Evolutionary conservation across 1,140 invertebrate species (phyloP), one percentile per base, ranked within the genome.

Genomic region (Cydia splendana): DNA sequence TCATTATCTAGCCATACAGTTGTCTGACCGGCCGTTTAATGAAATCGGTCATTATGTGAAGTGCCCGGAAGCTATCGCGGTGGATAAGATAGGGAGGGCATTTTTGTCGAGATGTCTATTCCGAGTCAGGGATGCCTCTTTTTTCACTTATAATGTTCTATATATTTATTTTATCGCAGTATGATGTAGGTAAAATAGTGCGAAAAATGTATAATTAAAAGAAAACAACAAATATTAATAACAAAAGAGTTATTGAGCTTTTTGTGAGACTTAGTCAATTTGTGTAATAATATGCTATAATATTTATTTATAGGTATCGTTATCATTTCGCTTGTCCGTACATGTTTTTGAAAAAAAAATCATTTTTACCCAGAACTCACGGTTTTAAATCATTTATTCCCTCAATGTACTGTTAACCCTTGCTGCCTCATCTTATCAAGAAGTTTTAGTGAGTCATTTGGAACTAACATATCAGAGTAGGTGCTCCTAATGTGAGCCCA

Each of bases 31-130:
- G 71, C 78, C 77, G 48, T 86, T 85, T 89, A 89, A 91, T 90
- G 87, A 91, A 90, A 87, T 87, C 82, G 79, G 85, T 90, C 84
- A 89, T 91, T 91, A 89, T 78, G 73, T 84, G 82, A 87, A 91
- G 86, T 89, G 87, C 84, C 81, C 77, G 80, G 84, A 87, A 80
- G 85, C 78, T 78, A 79, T 85, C 75, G 77, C 83, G 82, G 76
- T 84, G 77, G 78, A 82, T 82, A 84, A 85, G 80, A 83, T 81
- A 76, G 76, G 24, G 9, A 45, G 67, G 67, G 18, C 67, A 71
- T 71, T 71, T 71, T 20, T 57, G 24, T 80, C 77, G 65, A 76
- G 75, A 57, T 73, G 81, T 77, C 30, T 78, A 77, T 76, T 69
- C 30, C 34, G 20, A 71, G 45, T 76, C 53, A 80, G 67, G 82